phyloP scores from a whole-genome alignment of 2,888 invertebrate species.

The Netelia inedita region DNA sequence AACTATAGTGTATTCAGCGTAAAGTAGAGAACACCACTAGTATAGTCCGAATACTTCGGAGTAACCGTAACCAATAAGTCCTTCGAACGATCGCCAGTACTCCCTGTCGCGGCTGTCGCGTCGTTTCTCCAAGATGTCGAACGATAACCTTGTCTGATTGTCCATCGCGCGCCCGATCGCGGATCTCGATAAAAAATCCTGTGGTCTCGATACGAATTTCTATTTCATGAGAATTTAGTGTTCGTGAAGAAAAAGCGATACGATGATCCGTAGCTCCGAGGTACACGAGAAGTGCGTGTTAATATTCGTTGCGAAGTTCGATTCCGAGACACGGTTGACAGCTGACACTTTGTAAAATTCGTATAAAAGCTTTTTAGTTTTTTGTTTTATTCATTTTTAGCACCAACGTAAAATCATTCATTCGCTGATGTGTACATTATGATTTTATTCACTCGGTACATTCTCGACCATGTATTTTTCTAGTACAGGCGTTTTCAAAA shows the following conservation, averaged over 20 bases:
- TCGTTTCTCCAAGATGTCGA: slow-evolving; percentile 19
- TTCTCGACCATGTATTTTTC: slow-evolving; percentile 25
- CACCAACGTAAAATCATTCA: slow-evolving; percentile 1
- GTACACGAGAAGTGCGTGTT: slow-evolving; percentile 36
- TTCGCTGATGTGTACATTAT: background rate
- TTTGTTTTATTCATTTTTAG: background rate
- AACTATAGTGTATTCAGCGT: too few relatives aligned
- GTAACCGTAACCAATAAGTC: too few relatives aligned
- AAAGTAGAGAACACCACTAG: too few relatives aligned
- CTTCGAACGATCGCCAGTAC: too few relatives aligned
- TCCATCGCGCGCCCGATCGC: slow-evolving; percentile 17
- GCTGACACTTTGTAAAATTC: slow-evolving; percentile 33
- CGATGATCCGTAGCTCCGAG: slow-evolving; percentile 18
- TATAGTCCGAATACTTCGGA: too few relatives aligned
- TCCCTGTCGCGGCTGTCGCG: background rate
- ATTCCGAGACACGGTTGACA: slow-evolving; percentile 26
- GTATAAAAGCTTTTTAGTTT: background rate
- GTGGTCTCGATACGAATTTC: slow-evolving; percentile 6
- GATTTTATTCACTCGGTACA: slow-evolving; percentile 5
- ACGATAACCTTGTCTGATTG: slow-evolving; percentile 40
- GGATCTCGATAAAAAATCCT: slow-evolving; percentile 33
- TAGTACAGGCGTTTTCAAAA: background rate
- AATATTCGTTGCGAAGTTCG: slow-evolving; percentile 9
- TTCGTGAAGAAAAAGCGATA: slow-evolving; percentile 3
- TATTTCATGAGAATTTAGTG: slow-evolving; percentile 27